Percentiles rank a stretch among this genome's conserved stretches.
Evolutionary conservation across 2,113 vertebrate species (phyloP).

Genomic region (Alethe diademata): DNA sequence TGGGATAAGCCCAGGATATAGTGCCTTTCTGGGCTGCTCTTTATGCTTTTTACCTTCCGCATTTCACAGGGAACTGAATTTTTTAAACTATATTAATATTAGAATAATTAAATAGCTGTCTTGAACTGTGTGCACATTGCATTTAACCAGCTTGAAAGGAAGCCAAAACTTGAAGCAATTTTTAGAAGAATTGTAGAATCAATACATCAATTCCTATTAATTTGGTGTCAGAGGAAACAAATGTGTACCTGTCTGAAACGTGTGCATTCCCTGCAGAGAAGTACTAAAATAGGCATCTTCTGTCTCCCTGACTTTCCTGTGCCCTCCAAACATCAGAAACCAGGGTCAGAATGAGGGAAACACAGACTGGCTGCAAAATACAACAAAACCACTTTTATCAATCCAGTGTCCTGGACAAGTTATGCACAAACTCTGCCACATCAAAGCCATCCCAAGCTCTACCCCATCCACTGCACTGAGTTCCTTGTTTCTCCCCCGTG

Average conservation of each 20-base stretch:
- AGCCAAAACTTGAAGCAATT: conserved; percentile 1
- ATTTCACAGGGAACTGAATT: background rate
- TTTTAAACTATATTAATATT: background rate
- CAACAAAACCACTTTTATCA: background rate
- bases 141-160: background rate
- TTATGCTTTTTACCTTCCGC: background rate
- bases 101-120: conserved; percentile 5
- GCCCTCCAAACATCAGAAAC: background rate
- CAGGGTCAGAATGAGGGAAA: background rate
- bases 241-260: background rate
- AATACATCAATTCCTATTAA: conserved; percentile 25
- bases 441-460: background rate
- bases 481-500: background rate
- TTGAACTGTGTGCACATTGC: background rate
- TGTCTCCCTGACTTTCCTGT: background rate
- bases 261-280: background rate
- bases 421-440: background rate
- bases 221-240: conserved; percentile 14
- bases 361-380: background rate
- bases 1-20: background rate
- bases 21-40: background rate
- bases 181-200: conserved; percentile 12
- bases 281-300: background rate
- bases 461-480: background rate
- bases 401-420: background rate